These are phyloP conservation scores for Papilio protenor DNA, from an alignment of 2,888 invertebrate species.

Conservation along the genomic window DNA sequence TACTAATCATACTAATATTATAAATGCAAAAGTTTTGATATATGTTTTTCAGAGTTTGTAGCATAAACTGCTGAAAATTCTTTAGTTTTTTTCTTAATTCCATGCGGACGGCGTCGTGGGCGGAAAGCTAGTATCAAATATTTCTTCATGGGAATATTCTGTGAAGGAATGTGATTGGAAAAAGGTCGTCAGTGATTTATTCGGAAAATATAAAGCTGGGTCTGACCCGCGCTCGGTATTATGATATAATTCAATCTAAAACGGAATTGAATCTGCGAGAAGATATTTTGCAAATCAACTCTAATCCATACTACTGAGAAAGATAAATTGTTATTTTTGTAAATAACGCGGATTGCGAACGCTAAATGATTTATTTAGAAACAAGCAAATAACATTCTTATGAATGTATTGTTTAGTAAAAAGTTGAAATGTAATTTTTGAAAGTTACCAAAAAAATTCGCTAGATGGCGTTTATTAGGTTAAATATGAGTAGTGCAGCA, in stretches of 20 bases:
- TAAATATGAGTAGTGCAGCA: slow-evolving; percentile 27
- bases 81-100: too few species aligned
- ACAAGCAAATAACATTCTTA: too few species aligned
- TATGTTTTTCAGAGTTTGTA: too few species aligned
- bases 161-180: slow-evolving; percentile 5
- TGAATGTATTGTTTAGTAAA: too few species aligned
- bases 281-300: slow-evolving; percentile 11
- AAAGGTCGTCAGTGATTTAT: slow-evolving; percentile 10
- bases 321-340: not conserved
- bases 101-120: too few species aligned
- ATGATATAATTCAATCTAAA: slow-evolving; percentile 4
- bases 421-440: too few species aligned
- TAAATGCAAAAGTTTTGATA: too few species aligned
- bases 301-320: not conserved
- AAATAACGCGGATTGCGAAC: too few species aligned
- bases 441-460: not conserved
- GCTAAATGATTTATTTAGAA: too few species aligned
- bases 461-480: slow-evolving; percentile 16
- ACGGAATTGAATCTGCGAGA: not conserved
- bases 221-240: not conserved
- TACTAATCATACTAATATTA: too few species aligned
- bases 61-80: too few species aligned
- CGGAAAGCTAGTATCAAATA: not conserved
- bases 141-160: not conserved
- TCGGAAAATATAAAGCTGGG: slow-evolving; percentile 10